Evolutionary conservation across 2,797 vertebrate genomes (phyloP), one percentile per base, ranked within the genome.

Genomic region (Semotilus atromaculatus): DNA sequence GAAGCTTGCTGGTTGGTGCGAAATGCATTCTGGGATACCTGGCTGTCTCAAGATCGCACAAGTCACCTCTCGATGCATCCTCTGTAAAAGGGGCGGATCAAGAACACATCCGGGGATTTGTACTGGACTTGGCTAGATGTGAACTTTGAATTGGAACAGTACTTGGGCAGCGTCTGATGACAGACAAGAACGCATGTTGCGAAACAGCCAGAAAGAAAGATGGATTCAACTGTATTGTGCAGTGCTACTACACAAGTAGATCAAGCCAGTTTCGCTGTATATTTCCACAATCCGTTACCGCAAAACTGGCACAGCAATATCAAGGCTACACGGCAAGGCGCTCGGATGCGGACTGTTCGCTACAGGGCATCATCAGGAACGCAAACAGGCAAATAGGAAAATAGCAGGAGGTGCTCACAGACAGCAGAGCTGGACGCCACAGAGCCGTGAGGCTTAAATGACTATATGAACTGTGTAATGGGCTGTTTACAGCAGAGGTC

Each of bases 401-500:
- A 67, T 43, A 85, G 29, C 67, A 51, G 58, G 78, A 80, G 62
- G 53, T 31, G 58, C 8, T 58, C 23, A 74, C 55, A 77, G 38
- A 53, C 51, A 34, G 18, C 21, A 70, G 51, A 19, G 18, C 36
- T 40, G 38, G 48, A 78, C 36, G 80, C 80, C 66, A 81, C 68
- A 67, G 40, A 70, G 81, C 81, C 70, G 71, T 31, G 21, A 45
- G 62, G 53, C 70, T 68, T 83, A 76, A 76, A 86, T 77, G 36
- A 68, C 72, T 81, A 51, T 78, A 78, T 84, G 82, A 82, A 86
- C 77, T 78, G 82, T 86, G 85, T 86, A 84, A 86, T 84, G 84
- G 72, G 53, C 81, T 81, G 84, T 86, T 88, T 86, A 84, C 72
- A n/a, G 78, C 71, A 81, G 83, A 87, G 82, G 82, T 84, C 71